These are phyloP conservation scores for Metallyticus violacea DNA, from an alignment of 2,888 invertebrate genomes.

Conservation along the genomic window DNA sequence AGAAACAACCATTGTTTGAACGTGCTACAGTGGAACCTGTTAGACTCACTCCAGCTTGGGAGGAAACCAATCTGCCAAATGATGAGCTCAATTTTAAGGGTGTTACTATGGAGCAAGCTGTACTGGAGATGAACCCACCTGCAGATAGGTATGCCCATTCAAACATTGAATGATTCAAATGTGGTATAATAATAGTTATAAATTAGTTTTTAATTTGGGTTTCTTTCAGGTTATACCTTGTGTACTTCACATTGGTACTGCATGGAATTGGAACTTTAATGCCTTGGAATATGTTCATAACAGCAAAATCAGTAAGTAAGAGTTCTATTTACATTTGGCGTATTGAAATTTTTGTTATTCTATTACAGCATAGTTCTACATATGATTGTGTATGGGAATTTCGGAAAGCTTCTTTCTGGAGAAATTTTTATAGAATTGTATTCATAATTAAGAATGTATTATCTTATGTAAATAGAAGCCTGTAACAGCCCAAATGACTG, in stretches of 20 bases:
- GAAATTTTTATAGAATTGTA: too few relatives aligned
- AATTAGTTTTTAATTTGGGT: constrained; percentile 22
- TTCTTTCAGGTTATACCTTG: constrained; percentile 61
- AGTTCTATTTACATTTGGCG: not conserved
- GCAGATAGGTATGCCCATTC: constrained; percentile 58
- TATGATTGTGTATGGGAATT: too few relatives aligned
- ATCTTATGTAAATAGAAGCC: too few relatives aligned
- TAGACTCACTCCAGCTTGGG: constrained; percentile 83
- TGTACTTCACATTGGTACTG: constrained; percentile 83
- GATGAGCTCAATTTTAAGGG: constrained; percentile 80
- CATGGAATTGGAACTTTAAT: constrained; percentile 93
- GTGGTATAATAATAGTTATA: not conserved
- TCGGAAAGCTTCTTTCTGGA: too few relatives aligned
- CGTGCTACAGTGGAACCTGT: constrained; percentile 62
- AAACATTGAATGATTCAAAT: not conserved
- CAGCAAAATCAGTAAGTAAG: constrained; percentile 72
- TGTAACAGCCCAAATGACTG: too few relatives aligned
- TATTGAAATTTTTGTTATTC: constrained; percentile 7
- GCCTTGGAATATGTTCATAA: constrained; percentile 99
- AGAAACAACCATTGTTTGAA: constrained; percentile 58
- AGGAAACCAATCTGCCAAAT: constrained; percentile 77
- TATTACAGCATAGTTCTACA: too few relatives aligned
- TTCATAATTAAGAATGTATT: too few relatives aligned
- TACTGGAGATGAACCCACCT: constrained; percentile 72
- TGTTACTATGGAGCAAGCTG: constrained; percentile 64